phyloP scores from a whole-genome alignment of 2,797 vertebrate species.

The Picus viridis region DNA sequence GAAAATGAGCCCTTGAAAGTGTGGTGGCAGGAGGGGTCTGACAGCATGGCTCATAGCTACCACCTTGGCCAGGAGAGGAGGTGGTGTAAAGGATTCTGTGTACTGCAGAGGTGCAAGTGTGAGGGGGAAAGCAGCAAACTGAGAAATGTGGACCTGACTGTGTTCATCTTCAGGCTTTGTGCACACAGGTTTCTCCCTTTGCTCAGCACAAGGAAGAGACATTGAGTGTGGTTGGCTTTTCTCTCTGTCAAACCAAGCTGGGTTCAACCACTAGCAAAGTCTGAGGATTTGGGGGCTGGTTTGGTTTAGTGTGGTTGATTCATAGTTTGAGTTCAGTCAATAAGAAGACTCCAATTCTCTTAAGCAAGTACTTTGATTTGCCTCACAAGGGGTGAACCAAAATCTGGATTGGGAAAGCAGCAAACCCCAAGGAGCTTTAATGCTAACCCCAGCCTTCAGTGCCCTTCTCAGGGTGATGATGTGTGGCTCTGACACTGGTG shows the following conservation, averaged over 20 bases:
- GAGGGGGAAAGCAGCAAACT: background rate
- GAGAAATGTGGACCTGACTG: background rate
- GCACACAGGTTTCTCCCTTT: background rate
- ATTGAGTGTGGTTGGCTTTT: background rate
- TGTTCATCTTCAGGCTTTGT: background rate
- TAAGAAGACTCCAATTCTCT: background rate
- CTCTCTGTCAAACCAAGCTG: background rate
- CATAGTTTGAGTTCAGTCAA: background rate
- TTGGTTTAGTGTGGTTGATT: background rate
- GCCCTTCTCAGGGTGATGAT: background rate
- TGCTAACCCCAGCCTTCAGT: background rate
- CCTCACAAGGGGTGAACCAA: background rate
- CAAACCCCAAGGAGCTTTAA: background rate
- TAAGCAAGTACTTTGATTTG: background rate
- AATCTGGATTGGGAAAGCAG: background rate
- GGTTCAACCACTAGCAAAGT: background rate
- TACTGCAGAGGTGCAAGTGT: background rate
- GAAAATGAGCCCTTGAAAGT: background rate
- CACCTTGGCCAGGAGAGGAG: background rate
- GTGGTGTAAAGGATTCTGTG: background rate
- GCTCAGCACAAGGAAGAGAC: background rate
- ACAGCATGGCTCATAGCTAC: background rate
- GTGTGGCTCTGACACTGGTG: background rate
- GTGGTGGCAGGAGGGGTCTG: background rate
- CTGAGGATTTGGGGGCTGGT: background rate